Evolutionary conservation across 1,140 invertebrate genomes (phyloP).

Genomic region (Drosophila nannoptera): DNA sequence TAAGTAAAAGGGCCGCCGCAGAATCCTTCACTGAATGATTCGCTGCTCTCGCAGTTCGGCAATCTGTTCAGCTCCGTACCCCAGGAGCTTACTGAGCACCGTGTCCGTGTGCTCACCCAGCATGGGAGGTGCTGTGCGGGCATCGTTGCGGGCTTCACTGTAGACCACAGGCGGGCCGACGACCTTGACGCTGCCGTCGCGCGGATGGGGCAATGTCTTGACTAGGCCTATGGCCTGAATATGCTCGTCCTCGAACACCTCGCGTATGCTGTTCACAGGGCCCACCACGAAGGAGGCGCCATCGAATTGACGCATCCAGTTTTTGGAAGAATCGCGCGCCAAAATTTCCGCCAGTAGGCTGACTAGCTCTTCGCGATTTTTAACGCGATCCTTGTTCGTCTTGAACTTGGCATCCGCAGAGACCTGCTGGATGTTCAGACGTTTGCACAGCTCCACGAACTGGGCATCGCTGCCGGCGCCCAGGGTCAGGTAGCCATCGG

Average conservation of each 20-base stretch:
- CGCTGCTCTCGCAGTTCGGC: slow-evolving; percentile 39
- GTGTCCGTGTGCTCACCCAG: slow-evolving; percentile 93
- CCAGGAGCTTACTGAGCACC: slow-evolving; percentile 85
- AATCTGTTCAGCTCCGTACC: slow-evolving; percentile 80
- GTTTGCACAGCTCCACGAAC: slow-evolving; percentile 85
- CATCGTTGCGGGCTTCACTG: slow-evolving; percentile 85
- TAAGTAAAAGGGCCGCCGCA: no score
- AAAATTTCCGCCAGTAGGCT: slow-evolving; percentile 84
- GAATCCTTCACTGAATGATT: slow-evolving; percentile 49
- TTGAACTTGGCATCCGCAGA: slow-evolving; percentile 83
- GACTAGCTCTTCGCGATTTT: slow-evolving; percentile 86
- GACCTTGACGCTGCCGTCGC: slow-evolving; percentile 86
- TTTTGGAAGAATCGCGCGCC: slow-evolving; percentile 83
- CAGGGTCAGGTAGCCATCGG: slow-evolving; percentile 90
- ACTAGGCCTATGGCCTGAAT: slow-evolving; percentile 87
- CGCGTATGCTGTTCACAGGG: slow-evolving; percentile 91
- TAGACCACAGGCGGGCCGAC: slow-evolving; percentile 93
- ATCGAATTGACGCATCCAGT: slow-evolving; percentile 89
- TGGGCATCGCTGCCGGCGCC: slow-evolving; percentile 90
- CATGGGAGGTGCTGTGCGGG: slow-evolving; percentile 87
- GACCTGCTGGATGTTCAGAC: slow-evolving; percentile 83
- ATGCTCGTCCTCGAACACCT: slow-evolving; percentile 94
- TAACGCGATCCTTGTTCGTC: slow-evolving; percentile 87
- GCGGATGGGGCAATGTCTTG: slow-evolving; percentile 86
- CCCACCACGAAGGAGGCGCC: slow-evolving; percentile 91